Conservation (phyloP, 2,113 vertebrate genomes). For the Blennius ocellaris region DNA sequence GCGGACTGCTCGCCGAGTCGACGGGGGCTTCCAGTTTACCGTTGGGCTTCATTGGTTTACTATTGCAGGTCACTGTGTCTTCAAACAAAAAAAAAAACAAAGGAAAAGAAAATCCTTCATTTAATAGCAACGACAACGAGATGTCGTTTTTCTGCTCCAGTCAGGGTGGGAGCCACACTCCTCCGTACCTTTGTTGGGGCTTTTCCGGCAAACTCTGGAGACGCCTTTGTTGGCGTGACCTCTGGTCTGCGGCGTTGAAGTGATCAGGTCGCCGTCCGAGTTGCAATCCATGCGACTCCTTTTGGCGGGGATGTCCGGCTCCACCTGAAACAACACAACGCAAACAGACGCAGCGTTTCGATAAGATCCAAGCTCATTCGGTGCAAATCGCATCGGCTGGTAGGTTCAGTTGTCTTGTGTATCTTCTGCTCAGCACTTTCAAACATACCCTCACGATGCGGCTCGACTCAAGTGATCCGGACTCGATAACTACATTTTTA, state of each 20-base stretch:
- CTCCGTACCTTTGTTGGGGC: constrained; percentile 89
- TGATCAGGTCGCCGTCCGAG: constrained; percentile 91
- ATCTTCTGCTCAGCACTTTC: too few species aligned
- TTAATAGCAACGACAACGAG: not conserved
- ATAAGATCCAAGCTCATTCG: not conserved
- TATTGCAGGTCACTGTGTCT: constrained; percentile 91
- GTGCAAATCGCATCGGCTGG: not conserved
- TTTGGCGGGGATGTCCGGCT: constrained; percentile 94
- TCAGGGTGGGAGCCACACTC: too few species aligned
- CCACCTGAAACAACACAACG: constrained; percentile 82
- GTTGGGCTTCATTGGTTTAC: constrained; percentile 93
- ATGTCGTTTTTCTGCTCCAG: not conserved
- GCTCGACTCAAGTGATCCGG: too few species aligned
- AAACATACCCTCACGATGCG: too few species aligned
- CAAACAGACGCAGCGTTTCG: not conserved
- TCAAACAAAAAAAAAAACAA: not conserved
- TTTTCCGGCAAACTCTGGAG: constrained; percentile 92
- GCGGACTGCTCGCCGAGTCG: constrained; percentile 86
- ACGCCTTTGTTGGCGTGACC: constrained; percentile 90
- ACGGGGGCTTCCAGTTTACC: constrained; percentile 91
- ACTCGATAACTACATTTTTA: too few species aligned
- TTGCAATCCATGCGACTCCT: constrained; percentile 93
- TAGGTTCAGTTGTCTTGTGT: too few species aligned
- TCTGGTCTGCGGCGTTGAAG: constrained; percentile 91
- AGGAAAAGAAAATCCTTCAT: not conserved